Conservation (phyloP, 1,140 invertebrate genomes). For the Stenopsyche tienmushanensis region DNA sequence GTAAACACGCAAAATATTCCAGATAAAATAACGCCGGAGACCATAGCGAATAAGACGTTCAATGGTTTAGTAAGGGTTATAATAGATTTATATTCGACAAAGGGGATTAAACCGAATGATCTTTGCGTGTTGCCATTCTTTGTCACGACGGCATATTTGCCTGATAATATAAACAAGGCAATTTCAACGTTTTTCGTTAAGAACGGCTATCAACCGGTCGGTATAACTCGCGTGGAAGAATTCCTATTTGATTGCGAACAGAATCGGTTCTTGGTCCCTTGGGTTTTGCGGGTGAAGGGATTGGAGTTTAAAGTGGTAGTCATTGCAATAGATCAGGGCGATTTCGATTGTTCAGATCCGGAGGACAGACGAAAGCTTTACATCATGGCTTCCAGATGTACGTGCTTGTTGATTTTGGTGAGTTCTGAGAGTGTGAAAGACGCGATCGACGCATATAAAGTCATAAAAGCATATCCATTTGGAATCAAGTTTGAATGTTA, state of each 20-base stretch:
- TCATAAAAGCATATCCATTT: slow-evolving; percentile 41
- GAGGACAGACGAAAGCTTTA: slow-evolving; percentile 46
- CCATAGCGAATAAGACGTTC: slow-evolving; percentile 13
- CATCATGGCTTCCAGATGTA: slow-evolving; percentile 47
- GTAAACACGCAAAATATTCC: slow-evolving; percentile 34
- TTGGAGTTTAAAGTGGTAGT: slow-evolving; percentile 48
- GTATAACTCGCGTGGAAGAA: slow-evolving; percentile 43
- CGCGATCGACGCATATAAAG: slow-evolving; percentile 33
- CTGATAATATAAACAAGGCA: slow-evolving; percentile 43
- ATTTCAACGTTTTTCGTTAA: slow-evolving; percentile 44
- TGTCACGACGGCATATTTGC: slow-evolving; percentile 37
- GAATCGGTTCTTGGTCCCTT: slow-evolving; percentile 44
- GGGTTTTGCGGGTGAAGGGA: slow-evolving; percentile 46
- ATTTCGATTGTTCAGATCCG: slow-evolving; percentile 44
- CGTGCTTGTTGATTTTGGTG: slow-evolving; percentile 45
- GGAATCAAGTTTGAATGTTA: slow-evolving; percentile 7
- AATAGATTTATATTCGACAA: slow-evolving; percentile 44
- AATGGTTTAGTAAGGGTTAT: slow-evolving; percentile 42
- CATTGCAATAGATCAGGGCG: slow-evolving; percentile 44
- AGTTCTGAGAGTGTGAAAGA: slow-evolving; percentile 37
- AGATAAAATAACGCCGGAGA: slow-evolving; percentile 6
- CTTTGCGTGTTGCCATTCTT: slow-evolving; percentile 46
- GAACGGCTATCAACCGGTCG: slow-evolving; percentile 43
- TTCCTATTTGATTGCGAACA: slow-evolving; percentile 41
- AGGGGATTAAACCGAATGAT: slow-evolving; percentile 46